phyloP scores from a whole-genome alignment of 2,113 vertebrate species.

The Phainopepla nitens region DNA sequence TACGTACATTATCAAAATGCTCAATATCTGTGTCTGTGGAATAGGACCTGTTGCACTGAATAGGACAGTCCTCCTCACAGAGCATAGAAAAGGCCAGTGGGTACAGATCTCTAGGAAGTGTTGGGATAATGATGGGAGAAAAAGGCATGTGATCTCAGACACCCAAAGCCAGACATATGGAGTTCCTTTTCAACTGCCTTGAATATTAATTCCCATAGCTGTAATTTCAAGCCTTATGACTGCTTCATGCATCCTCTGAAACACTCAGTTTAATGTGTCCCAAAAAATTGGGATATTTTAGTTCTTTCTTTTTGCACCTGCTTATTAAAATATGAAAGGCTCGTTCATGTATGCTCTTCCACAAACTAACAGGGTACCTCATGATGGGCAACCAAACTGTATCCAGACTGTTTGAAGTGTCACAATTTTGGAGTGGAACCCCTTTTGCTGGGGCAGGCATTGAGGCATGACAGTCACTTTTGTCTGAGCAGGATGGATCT shows the following conservation, averaged over 20 bases:
- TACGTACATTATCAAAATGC: not conserved
- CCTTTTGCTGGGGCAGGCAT: not conserved
- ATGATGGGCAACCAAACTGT: not conserved
- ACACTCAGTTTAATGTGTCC: not conserved
- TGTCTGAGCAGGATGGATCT: not conserved
- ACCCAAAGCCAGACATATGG: not conserved
- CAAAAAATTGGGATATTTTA: not conserved
- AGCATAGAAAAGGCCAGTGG: not conserved
- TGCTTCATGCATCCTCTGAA: not conserved
- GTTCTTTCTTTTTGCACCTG: constrained; percentile 37
- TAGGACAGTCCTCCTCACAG: not conserved
- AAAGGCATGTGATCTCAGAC: not conserved
- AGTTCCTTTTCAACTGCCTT: not conserved
- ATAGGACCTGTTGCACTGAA: not conserved
- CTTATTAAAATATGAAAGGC: constrained; percentile 51
- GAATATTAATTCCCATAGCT: not conserved
- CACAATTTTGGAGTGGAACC: not conserved
- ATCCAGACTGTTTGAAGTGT: not conserved
- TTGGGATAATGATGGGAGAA: not conserved
- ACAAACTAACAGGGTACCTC: not conserved
- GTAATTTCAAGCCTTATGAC: not conserved
- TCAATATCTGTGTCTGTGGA: not conserved
- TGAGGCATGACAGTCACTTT: not conserved
- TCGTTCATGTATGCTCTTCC: not conserved
- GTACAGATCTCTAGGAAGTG: not conserved